phyloP scores from a whole-genome alignment of 2,888 invertebrate species.

The Harpagoxenus sublaevis region DNA sequence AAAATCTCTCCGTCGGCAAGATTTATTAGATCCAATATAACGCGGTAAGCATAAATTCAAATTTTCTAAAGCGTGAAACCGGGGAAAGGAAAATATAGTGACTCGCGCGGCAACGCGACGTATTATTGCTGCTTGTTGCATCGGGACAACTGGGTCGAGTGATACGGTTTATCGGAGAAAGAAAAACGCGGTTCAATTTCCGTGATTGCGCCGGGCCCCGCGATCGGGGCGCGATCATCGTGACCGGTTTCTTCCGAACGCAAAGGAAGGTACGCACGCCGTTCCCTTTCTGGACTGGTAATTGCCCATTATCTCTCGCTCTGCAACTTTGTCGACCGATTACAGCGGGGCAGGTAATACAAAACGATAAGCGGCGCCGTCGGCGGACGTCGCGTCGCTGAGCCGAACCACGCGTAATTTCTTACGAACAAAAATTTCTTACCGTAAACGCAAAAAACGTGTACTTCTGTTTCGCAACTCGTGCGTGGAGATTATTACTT shows the following conservation, averaged over 20 bases:
- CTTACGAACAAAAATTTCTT: slow-evolving; percentile 20
- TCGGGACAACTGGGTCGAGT: not conserved
- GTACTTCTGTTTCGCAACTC: not conserved
- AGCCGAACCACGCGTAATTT: slow-evolving; percentile 5
- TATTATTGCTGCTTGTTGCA: not conserved
- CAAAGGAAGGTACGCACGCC: slow-evolving; percentile 20
- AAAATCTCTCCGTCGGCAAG: not conserved
- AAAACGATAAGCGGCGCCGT: slow-evolving; percentile 40
- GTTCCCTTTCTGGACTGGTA: slow-evolving; percentile 14
- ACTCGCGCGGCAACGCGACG: not conserved
- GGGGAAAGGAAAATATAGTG: not conserved
- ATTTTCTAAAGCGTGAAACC: not conserved
- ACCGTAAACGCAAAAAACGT: not conserved
- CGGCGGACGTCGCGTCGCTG: not conserved
- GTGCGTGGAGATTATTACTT: not conserved
- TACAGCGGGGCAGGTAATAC: slow-evolving; percentile 13
- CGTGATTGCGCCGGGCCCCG: slow-evolving; percentile 17
- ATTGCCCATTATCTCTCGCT: slow-evolving; percentile 39
- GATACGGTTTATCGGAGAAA: slow-evolving; percentile 38
- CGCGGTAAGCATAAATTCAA: not conserved
- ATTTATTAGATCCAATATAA: not conserved
- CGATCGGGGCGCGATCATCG: slow-evolving; percentile 1
- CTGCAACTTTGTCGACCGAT: slow-evolving; percentile 47
- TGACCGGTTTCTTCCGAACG: slow-evolving; percentile 48
- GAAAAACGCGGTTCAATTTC: slow-evolving; percentile 16